phyloP scores from a whole-genome alignment of 2,888 invertebrate genomes.

The Congeria kusceri region DNA sequence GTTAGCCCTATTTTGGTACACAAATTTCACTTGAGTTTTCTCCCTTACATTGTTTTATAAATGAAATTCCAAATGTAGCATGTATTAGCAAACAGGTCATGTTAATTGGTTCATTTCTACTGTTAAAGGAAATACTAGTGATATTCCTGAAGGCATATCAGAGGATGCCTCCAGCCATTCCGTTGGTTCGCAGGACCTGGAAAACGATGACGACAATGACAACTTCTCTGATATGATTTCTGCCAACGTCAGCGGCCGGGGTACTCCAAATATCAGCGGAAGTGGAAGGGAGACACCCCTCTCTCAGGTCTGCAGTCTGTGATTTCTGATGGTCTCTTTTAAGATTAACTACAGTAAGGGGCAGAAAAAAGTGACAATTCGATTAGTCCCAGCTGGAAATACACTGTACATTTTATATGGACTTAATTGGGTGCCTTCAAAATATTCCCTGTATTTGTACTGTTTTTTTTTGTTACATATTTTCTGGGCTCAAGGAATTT shows the following conservation, averaged over 20 bases:
- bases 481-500: too few relatives aligned
- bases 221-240: slow-evolving; percentile 98
- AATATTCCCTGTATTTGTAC: too few relatives aligned
- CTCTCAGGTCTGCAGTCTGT: slow-evolving; percentile 88
- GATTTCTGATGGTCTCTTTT: too few relatives aligned
- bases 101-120: neutral
- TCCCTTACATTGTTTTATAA: too few relatives aligned
- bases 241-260: slow-evolving; percentile 95
- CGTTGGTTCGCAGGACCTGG: slow-evolving; percentile 92
- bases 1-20: too few relatives aligned
- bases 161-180: slow-evolving; percentile 98
- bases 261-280: slow-evolving; percentile 85
- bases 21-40: too few relatives aligned
- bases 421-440: too few relatives aligned
- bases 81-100: neutral
- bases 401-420: too few relatives aligned
- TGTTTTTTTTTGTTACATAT: too few relatives aligned
- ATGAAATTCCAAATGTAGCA: neutral
- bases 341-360: too few relatives aligned
- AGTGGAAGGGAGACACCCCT: slow-evolving; percentile 94
- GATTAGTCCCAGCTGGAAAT: too few relatives aligned
- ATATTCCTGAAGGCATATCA: slow-evolving; percentile 97
- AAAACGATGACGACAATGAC: slow-evolving; percentile 90
- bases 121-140: slow-evolving; percentile 91
- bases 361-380: too few relatives aligned